Evolutionary conservation across 2,797 vertebrate genomes (phyloP).

Genomic region (Bradypodion pumilum): DNA sequence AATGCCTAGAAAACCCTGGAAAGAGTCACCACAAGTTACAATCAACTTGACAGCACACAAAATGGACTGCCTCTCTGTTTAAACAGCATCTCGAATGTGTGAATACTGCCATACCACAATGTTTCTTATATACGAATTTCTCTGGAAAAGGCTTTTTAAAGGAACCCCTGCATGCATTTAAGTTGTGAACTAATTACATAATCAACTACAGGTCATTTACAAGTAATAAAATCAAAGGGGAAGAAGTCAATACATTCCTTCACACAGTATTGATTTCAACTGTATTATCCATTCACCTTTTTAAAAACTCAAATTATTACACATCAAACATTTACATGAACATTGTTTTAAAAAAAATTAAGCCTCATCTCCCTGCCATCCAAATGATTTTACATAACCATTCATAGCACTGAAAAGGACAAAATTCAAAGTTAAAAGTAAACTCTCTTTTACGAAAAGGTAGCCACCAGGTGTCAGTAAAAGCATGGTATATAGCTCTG

Average conservation of each 20-base stretch:
- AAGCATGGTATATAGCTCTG: not conserved
- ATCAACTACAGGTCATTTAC: not conserved
- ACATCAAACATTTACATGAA: not conserved
- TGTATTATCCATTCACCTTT: not conserved
- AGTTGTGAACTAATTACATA: not conserved
- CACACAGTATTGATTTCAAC: not conserved
- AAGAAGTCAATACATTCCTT: not conserved
- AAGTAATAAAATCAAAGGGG: too few relatives aligned
- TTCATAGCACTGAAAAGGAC: not conserved
- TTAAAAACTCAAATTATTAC: not conserved
- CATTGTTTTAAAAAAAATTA: not conserved
- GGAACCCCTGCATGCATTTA: not conserved
- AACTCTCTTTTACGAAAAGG: not conserved
- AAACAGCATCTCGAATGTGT: too few relatives aligned
- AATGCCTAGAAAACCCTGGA: too few relatives aligned
- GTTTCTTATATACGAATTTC: not conserved
- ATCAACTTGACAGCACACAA: too few relatives aligned
- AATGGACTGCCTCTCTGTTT: not conserved
- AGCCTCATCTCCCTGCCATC: too few relatives aligned
- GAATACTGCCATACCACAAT: not conserved
- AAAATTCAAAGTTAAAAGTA: not conserved
- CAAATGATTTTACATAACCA: not conserved
- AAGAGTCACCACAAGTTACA: too few relatives aligned
- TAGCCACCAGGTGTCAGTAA: conserved; percentile 63
- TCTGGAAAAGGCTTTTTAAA: not conserved